These are phyloP conservation scores for Heterotilapia buettikoferi DNA, from an alignment of 2,113 vertebrate genomes.

Conservation along the genomic window DNA sequence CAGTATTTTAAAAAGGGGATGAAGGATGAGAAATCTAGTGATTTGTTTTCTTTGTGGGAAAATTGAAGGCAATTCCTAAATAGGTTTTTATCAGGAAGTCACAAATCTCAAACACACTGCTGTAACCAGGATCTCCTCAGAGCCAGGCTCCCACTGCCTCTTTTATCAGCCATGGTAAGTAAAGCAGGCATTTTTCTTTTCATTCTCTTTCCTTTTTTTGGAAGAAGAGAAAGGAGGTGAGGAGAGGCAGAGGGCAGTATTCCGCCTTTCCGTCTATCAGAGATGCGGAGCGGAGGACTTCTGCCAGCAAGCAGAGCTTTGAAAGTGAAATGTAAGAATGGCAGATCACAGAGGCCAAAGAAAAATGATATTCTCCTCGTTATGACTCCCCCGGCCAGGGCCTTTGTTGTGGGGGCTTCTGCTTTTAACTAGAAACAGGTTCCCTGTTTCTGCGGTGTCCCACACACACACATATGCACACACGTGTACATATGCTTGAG, in stretches of 20 bases:
- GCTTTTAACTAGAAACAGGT: constrained; percentile 91
- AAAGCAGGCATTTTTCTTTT: not conserved
- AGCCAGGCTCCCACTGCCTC: not conserved
- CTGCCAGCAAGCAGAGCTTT: constrained; percentile 76
- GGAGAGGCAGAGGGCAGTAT: constrained; percentile 19
- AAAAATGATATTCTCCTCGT: constrained; percentile 86
- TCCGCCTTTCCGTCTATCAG: constrained; percentile 38
- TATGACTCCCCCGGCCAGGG: constrained; percentile 72
- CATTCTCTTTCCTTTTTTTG: not conserved
- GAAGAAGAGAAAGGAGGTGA: not conserved
- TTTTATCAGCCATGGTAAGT: constrained; percentile 23
- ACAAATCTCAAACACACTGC: constrained; percentile 25
- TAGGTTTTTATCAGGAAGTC: constrained; percentile 22
- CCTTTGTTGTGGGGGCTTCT: constrained; percentile 85
- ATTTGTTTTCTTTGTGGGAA: not conserved
- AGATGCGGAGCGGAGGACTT: constrained; percentile 44
- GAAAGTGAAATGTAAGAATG: constrained; percentile 86
- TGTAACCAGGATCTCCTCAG: constrained; percentile 2
- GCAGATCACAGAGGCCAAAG: constrained; percentile 87
- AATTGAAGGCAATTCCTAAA: not conserved
- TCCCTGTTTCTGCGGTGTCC: constrained; percentile 23
- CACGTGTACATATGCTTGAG: not conserved
- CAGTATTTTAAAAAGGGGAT: not conserved
- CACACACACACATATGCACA: not conserved
- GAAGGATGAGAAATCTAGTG: not conserved